phyloP scores from a whole-genome alignment of 1,140 invertebrate genomes.

The Drosophila kikkawai region DNA sequence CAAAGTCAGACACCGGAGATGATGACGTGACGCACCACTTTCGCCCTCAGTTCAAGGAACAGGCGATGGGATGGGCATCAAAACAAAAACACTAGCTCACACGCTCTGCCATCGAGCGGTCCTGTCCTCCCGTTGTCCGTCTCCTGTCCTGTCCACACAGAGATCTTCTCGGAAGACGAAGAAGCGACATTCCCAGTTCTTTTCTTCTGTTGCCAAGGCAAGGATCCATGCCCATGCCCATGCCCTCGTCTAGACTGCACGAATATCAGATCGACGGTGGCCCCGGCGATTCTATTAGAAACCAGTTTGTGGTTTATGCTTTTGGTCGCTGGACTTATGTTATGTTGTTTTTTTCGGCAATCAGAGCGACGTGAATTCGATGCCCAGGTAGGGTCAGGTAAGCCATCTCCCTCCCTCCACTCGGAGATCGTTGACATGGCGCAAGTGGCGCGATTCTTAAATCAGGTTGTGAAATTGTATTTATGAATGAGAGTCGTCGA shows the following conservation, averaged over 20 bases:
- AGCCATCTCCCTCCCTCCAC: constrained; percentile 24
- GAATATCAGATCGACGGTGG: constrained; percentile 43
- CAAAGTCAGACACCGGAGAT: constrained; percentile 60
- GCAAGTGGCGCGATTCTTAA: constrained; percentile 70
- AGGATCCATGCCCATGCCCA: constrained; percentile 40
- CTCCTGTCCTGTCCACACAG: constrained; percentile 7
- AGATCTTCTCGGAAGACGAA: constrained; percentile 37
- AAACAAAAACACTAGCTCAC: constrained; percentile 52
- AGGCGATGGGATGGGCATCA: constrained; percentile 48
- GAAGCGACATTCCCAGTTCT: constrained; percentile 51
- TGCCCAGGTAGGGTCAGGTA: constrained; percentile 48
- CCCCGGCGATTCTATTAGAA: constrained; percentile 61
- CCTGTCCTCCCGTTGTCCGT: constrained; percentile 21
- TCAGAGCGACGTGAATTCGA: constrained; percentile 36
- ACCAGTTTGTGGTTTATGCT: constrained; percentile 63
- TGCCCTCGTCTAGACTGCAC: constrained; percentile 67
- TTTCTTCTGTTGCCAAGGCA: constrained; percentile 55
- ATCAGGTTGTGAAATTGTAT: constrained; percentile 79
- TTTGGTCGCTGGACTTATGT: constrained; percentile 24
- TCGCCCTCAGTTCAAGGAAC: constrained; percentile 76
- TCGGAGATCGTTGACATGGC: constrained; percentile 71
- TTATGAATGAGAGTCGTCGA: constrained; percentile 66
- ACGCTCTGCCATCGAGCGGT: constrained; percentile 42
- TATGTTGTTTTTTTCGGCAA: constrained; percentile 36
- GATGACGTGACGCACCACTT: constrained; percentile 69